A percentile compares a stretch with the other conserved stretches of the same genome.
phyloP scores from a whole-genome alignment of 2,797 vertebrate genomes.

The Centropyge bicolor region DNA sequence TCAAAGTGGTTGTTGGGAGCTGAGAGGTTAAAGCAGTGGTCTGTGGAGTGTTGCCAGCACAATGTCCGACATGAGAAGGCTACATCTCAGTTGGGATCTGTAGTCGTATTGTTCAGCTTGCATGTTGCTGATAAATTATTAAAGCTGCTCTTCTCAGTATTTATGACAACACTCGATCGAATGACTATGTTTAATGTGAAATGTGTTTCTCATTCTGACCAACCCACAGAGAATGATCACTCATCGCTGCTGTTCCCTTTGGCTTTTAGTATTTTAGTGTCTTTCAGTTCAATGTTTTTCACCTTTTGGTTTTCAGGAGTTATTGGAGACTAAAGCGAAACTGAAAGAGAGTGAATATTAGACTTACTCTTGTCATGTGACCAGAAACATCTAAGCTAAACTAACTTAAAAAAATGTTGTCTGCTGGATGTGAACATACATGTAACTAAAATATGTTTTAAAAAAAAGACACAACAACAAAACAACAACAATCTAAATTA shows the following conservation, averaged over 20 bases:
- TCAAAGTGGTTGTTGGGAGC: slow-evolving; percentile 16
- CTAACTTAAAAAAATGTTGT: background rate
- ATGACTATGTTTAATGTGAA: background rate
- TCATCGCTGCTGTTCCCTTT: background rate
- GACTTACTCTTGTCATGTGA: background rate
- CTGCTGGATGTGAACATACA: background rate
- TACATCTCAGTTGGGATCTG: slow-evolving; percentile 3
- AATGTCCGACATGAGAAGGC: background rate
- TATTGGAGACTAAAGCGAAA: no score
- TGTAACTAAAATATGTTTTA: no score
- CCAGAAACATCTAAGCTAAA: background rate
- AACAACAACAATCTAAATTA: background rate
- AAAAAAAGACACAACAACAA: background rate
- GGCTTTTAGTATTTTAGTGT: background rate
- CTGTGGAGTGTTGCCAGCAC: background rate
- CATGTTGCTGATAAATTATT: background rate
- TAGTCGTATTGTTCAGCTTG: background rate
- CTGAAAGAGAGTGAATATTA: background rate
- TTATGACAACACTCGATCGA: background rate
- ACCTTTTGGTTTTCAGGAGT: background rate
- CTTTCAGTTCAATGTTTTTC: background rate
- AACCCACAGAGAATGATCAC: background rate
- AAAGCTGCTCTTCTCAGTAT: background rate
- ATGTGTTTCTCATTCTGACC: background rate
- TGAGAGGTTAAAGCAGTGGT: slow-evolving; percentile 28